phyloP scores from a whole-genome alignment of 2,888 invertebrate genomes.

The Philopedon plagiatum region DNA sequence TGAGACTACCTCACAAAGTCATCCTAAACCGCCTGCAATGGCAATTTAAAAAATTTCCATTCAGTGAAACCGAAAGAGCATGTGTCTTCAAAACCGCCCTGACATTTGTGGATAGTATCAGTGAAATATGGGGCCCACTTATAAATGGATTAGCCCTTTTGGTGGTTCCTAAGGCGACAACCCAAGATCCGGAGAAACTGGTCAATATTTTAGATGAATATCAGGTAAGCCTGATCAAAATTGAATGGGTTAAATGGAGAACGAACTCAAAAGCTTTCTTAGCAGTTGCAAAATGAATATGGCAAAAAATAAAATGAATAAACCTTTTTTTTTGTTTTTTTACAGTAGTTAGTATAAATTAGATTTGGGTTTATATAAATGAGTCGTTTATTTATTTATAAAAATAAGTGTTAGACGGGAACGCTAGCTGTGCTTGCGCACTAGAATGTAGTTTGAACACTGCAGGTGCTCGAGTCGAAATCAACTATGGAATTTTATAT shows the following conservation, averaged over 20 bases:
- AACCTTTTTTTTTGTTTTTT: too few relatives aligned
- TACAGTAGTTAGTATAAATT: too few relatives aligned
- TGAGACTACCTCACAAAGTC: conserved; percentile 82
- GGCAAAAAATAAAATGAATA: too few relatives aligned
- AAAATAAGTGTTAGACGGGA: too few relatives aligned
- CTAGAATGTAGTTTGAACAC: too few relatives aligned
- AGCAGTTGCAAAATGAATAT: background rate
- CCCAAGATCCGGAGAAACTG: conserved; percentile 84
- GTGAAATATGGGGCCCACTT: conserved; percentile 90
- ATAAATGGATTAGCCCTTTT: conserved; percentile 80
- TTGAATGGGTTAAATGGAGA: background rate
- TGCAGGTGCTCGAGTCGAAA: too few relatives aligned
- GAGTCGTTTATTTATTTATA: too few relatives aligned
- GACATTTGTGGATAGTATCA: conserved; percentile 92
- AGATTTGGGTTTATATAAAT: too few relatives aligned
- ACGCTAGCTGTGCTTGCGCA: too few relatives aligned
- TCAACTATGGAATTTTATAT: too few relatives aligned
- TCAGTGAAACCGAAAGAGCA: conserved; percentile 75
- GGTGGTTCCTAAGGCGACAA: conserved; percentile 80
- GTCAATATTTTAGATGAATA: conserved; percentile 79
- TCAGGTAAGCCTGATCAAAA: conserved; percentile 70
- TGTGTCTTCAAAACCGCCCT: conserved; percentile 93
- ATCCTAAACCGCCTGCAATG: conserved; percentile 88
- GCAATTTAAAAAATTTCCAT: conserved; percentile 90
- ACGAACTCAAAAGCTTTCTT: background rate